A percentile compares a stretch with the other conserved stretches of the same genome.
phyloP scores from a whole-genome alignment of 2,113 vertebrate species.

The Alethe diademata region DNA sequence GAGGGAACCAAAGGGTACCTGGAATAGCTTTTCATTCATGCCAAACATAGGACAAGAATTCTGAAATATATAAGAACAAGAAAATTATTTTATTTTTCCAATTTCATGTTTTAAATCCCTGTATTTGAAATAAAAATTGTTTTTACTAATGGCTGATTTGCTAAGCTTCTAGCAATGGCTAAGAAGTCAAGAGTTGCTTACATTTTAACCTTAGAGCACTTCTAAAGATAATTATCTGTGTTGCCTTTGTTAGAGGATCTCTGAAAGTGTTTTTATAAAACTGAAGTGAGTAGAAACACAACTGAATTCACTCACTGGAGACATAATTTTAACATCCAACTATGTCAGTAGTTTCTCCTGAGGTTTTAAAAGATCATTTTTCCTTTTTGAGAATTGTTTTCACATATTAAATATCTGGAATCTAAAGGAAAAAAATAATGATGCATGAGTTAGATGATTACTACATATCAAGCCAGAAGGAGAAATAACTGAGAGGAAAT shows the following conservation, averaged over 20 bases:
- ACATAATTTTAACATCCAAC: not conserved
- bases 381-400: not conserved
- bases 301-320: not conserved
- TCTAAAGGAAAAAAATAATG: not conserved
- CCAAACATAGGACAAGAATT: not conserved
- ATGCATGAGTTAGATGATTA: not conserved
- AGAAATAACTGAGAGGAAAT: not conserved
- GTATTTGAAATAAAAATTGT: not conserved
- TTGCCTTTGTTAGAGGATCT: not conserved
- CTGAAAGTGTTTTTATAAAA: not conserved
- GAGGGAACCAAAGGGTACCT: not conserved
- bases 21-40: not conserved
- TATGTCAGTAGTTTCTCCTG: not conserved
- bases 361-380: not conserved
- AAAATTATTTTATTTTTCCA: not conserved
- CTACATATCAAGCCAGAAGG: not conserved
- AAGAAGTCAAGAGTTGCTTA: not conserved
- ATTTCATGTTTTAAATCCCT: not conserved
- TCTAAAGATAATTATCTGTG: not conserved
- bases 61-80: not conserved
- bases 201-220: not conserved
- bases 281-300: not conserved
- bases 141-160: not conserved
- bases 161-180: not conserved
- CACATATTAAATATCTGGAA: not conserved